phyloP scores from a whole-genome alignment of 37 sponge, comb jelly and placozoan genomes.

The Amphimedon queenslandica region DNA sequence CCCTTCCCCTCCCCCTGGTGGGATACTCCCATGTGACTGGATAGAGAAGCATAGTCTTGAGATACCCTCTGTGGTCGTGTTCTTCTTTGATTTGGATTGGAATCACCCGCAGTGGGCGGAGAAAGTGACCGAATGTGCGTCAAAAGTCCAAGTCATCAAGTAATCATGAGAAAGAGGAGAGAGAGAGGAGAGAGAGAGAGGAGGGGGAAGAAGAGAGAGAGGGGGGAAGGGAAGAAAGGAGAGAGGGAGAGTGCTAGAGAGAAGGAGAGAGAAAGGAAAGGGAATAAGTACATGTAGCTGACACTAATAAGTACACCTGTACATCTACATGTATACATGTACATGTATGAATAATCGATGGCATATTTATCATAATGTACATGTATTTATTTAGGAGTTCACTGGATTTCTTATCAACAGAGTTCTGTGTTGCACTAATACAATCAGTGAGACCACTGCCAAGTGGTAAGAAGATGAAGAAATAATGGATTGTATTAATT shows the following conservation, averaged over 20 bases:
- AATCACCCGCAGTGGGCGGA: conserved; percentile 80
- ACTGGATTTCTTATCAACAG: conserved; percentile 58
- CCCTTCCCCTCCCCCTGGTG: conserved; percentile 28
- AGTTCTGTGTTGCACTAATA: conserved; percentile 73
- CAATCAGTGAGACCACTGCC: conserved; percentile 52
- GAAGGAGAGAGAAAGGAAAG: background rate
- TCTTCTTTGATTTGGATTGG: conserved; percentile 98
- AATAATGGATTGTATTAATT: background rate
- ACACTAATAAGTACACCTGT: no score
- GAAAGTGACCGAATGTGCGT: conserved; percentile 80
- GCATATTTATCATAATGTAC: no score
- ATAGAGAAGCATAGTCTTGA: conserved; percentile 78
- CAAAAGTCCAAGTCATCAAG: conserved; percentile 74
- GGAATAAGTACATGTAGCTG: background rate
- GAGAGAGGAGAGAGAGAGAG: background rate
- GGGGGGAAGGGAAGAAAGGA: background rate
- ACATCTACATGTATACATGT: no score
- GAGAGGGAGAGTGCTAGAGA: no score
- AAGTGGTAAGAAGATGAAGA: background rate
- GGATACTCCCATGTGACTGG: conserved; percentile 80
- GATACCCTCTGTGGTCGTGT: conserved; percentile 77
- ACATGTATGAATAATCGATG: no score
- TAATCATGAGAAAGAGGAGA: background rate
- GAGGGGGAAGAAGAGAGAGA: conserved; percentile 6
- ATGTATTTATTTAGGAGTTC: conserved; percentile 40